phyloP scores from a whole-genome alignment of 2,888 invertebrate species.

The Orchestes rusci region DNA sequence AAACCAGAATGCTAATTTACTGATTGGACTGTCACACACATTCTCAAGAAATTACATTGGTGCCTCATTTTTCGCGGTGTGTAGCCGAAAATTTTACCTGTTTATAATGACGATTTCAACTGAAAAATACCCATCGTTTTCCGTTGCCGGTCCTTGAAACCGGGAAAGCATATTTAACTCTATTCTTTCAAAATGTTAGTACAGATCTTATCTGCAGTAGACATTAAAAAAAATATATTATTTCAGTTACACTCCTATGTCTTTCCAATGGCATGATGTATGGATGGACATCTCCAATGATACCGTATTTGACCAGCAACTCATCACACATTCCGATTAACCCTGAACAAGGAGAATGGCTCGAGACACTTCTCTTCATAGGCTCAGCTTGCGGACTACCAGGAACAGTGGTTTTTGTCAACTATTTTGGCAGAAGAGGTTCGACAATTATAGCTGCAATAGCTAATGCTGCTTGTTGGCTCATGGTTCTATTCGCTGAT shows the following conservation, averaged over 20 bases:
- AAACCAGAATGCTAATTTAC: too few species aligned
- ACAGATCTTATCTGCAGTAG: too few species aligned
- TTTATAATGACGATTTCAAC: too few species aligned
- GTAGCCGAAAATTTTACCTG: too few species aligned
- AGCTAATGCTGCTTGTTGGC: constrained; percentile 34
- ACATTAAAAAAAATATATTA: too few species aligned
- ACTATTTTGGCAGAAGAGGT: constrained; percentile 33
- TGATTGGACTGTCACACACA: too few species aligned
- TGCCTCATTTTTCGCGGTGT: too few species aligned
- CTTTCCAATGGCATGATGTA: constrained; percentile 42
- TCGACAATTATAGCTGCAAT: constrained; percentile 35
- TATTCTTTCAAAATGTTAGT: too few species aligned
- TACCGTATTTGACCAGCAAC: constrained; percentile 35
- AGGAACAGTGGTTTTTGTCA: constrained; percentile 30
- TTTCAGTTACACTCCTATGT: constrained; percentile 34
- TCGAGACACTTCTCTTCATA: constrained; percentile 30
- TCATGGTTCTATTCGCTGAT: constrained; percentile 32
- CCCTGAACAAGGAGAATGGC: constrained; percentile 28
- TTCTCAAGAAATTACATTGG: too few species aligned
- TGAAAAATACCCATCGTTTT: too few species aligned
- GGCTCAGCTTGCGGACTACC: constrained; percentile 31
- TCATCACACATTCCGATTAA: constrained; percentile 37
- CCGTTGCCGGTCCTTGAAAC: too few species aligned
- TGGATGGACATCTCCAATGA: constrained; percentile 40
- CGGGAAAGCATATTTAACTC: too few species aligned